phyloP scores from a whole-genome alignment of 2,888 invertebrate species.

The Zygothrica quintamaculata region DNA sequence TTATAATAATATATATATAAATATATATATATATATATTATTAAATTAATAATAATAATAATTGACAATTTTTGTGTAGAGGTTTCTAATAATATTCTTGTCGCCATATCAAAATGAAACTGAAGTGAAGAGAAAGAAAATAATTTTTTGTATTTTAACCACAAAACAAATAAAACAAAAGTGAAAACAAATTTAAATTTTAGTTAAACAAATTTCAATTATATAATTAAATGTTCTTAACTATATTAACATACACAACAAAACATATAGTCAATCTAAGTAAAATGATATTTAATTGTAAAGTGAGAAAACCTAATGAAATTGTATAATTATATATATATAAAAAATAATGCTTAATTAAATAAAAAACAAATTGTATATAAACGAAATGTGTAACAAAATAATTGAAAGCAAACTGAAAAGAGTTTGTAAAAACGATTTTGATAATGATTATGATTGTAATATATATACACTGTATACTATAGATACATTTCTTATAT shows the following conservation, averaged over 20 bases:
- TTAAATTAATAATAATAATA: slow-evolving; percentile 26
- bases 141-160: slow-evolving; percentile 70
- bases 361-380: slow-evolving; percentile 70
- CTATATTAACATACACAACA: slow-evolving; percentile 52
- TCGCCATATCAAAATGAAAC: slow-evolving; percentile 76
- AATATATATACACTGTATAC: too few relatives aligned
- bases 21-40: slow-evolving; percentile 7
- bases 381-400: slow-evolving; percentile 28
- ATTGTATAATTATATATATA: slow-evolving; percentile 68
- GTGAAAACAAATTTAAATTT: too few relatives aligned
- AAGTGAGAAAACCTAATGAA: slow-evolving; percentile 66
- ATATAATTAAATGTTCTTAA: slow-evolving; percentile 53
- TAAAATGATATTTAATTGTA: slow-evolving; percentile 68
- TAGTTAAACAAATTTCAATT: slow-evolving; percentile 62
- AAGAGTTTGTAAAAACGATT: background rate
- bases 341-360: slow-evolving; percentile 45
- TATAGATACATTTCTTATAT: too few relatives aligned
- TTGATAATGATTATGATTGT: too few relatives aligned
- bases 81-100: slow-evolving; percentile 61
- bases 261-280: slow-evolving; percentile 72
- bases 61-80: slow-evolving; percentile 30
- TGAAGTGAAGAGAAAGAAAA: too few relatives aligned
- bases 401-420: background rate
- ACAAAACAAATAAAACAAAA: slow-evolving; percentile 40
- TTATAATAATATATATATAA: too few relatives aligned